Base-by-base conservation (phyloP, 2,113 vertebrate genomes). In the Leucopsar rothschildi region DNA sequence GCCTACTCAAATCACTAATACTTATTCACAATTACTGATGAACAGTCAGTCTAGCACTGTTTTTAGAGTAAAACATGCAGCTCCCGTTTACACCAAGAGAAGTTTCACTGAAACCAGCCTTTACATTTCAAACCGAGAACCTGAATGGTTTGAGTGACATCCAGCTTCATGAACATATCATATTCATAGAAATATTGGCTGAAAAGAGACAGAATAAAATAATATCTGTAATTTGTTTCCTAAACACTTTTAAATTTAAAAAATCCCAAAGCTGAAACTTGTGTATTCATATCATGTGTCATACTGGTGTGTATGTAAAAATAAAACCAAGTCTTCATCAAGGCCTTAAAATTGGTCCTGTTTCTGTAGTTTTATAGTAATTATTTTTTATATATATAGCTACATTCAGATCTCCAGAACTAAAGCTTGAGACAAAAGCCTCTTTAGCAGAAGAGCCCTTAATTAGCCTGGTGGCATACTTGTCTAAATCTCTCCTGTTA, bases 381-480 rank as follows among this genome's bases (percentile, higher is more conserved):
- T 35, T 77, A 14, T 33, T 84, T 71, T 60, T 39, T 60, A 52
- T 8, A 53, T 20, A 64, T 29, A 56, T 3, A 66, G 29, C 60
- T 86, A 75, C 40, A 18, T 63, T 78, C 44, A 87, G 65, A 71
- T 52, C 20, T 84, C 55, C 66, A 79, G 45, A 75, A 89, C 14
- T 44, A 69, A 87, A 89, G 60, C 91, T 11, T 68, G 81, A 84
- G 45, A 92, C 44, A 91, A 93, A 95, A 75, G 88, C 60, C 47
- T 92, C 69, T 83, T 92, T 45, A 82, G 88, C 33, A 86, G 81
- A 93, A 72, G 82, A 93, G 40, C 45, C n/a, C n/a, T 84, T 91
- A 86, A 94, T 81, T 94, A 92, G 86, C 80, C 83, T 0, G 73
- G 71, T 81, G 69, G 63, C 72, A 86, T 17, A 73, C 27, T 78